A percentile compares a stretch with the other conserved stretches of the same genome.
phyloP scores from a whole-genome alignment of 2,113 vertebrate genomes.

The Saguinus midas region DNA sequence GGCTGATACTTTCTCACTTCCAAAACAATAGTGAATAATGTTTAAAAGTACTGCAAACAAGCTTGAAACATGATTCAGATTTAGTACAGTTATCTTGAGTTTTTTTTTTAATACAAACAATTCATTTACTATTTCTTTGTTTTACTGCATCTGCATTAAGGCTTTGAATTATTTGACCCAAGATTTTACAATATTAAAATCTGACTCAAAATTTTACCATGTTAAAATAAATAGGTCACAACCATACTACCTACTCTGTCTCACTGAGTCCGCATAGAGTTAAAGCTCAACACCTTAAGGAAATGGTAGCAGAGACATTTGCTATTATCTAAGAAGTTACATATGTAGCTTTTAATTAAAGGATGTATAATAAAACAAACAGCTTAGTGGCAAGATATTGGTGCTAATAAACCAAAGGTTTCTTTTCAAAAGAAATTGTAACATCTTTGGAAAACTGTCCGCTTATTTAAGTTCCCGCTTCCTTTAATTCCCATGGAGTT shows the following conservation, averaged over 20 bases:
- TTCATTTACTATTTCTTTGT: constrained; percentile 76
- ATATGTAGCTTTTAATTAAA: constrained; percentile 68
- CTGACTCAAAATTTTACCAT: constrained; percentile 63
- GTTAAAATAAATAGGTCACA: constrained; percentile 74
- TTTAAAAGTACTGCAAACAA: constrained; percentile 80
- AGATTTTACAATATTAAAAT: constrained; percentile 75
- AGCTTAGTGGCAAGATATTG: constrained; percentile 83
- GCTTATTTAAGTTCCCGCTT: constrained; percentile 54
- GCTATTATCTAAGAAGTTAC: constrained; percentile 76
- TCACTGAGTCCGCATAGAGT: constrained; percentile 75
- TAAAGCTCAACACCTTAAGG: constrained; percentile 85
- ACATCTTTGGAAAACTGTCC: constrained; percentile 85
- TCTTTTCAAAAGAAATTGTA: constrained; percentile 80
- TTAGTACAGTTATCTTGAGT: constrained; percentile 78
- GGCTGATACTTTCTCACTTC: constrained; percentile 60
- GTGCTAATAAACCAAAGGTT: constrained; percentile 76
- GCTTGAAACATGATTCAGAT: constrained; percentile 81
- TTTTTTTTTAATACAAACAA: constrained; percentile 74
- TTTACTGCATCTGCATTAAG: constrained; percentile 86
- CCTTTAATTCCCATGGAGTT: constrained; percentile 78
- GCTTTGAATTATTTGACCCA: constrained; percentile 86
- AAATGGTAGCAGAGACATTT: constrained; percentile 79
- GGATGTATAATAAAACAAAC: constrained; percentile 78
- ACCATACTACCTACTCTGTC: constrained; percentile 63
- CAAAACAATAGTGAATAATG: constrained; percentile 62